Percentiles rank a stretch among this genome's conserved stretches.
phyloP scores from a whole-genome alignment of 2,113 vertebrate species.

The Dasypus novemcinctus region DNA sequence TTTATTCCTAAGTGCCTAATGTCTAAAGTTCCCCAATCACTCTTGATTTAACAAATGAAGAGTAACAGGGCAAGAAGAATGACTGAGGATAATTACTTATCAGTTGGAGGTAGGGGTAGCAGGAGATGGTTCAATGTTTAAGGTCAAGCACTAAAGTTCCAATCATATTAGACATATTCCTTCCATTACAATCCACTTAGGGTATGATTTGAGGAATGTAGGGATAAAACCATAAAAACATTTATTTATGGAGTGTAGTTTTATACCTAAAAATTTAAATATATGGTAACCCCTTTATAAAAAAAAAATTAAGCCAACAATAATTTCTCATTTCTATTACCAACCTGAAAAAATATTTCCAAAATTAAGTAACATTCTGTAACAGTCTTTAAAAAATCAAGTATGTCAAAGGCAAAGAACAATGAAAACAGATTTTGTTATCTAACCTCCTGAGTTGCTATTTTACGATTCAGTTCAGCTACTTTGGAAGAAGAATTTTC shows the following conservation, averaged over 20 bases:
- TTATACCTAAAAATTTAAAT: slow-evolving; percentile 44
- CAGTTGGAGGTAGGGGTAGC: neutral
- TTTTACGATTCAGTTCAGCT: slow-evolving; percentile 88
- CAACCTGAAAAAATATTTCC: slow-evolving; percentile 33
- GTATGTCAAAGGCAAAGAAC: neutral
- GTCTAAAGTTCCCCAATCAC: neutral
- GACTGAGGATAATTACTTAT: neutral
- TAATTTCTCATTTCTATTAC: slow-evolving; percentile 43
- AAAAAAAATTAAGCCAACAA: neutral
- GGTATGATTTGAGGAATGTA: neutral
- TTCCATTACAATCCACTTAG: neutral
- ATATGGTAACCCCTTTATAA: neutral
- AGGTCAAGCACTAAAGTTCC: neutral
- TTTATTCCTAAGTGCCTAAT: neutral
- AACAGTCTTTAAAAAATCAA: neutral
- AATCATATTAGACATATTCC: neutral
- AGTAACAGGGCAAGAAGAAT: neutral
- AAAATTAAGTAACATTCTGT: slow-evolving; percentile 27
- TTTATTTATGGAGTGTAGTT: neutral
- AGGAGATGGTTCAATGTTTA: neutral
- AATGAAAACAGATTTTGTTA: neutral
- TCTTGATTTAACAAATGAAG: neutral
- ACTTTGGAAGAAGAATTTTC: slow-evolving; percentile 91
- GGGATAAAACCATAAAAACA: neutral
- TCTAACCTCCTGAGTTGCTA: slow-evolving; percentile 92